Evolutionary conservation across 2,888 invertebrate species (phyloP), one percentile per base, ranked within the genome.

Genomic region (Lutraria lutraria): DNA sequence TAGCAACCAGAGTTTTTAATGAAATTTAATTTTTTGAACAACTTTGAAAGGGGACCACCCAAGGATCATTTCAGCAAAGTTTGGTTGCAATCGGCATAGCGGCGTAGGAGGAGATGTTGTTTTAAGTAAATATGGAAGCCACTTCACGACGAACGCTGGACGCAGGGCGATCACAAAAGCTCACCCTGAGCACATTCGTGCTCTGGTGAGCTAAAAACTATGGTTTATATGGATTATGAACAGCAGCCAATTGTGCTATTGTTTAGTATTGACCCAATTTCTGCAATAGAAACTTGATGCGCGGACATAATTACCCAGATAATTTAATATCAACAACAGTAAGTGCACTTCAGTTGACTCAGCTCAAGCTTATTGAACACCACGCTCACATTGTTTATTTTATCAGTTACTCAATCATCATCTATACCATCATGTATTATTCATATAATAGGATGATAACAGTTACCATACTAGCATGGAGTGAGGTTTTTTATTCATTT

Each of bases 291-390:
- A 68, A 68, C 25, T 25, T 68, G 63, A 68, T n/a, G 25, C 25
- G 63, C 63, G 25, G 25, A 25, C 25, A 68, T 68, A 68, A 68
- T 68, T 68, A 68, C 63, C 63, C 25, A 25, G 63, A 25, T 25
- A 68, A 68, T 25, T 25, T 68, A 68, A 68, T 68, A 25, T 68
- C 25, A n/a, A 68, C 63, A 68, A 68, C 63, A 68, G n/a, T 68
- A 68, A 68, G 63, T 68, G 63, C 63, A 68, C 63, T 68, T 68
- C 13, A 31, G 76, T 76, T 76, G 76, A 76, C 76, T 76, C 76
- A 76, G 76, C 76, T 31, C 34, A 19, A 68, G 63, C 25, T 68
- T 68, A 68, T 68, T 68, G 63, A 68, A 68, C 63, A 68, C 34
- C 29, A 76, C 76, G 16, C 76, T 31, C 31, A 4, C 34, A 31